Percentiles rank a stretch among this genome's conserved stretches.
Evolutionary conservation across 2,888 invertebrate genomes (phyloP).

Genomic region (Trissonchulus sp.): DNA sequence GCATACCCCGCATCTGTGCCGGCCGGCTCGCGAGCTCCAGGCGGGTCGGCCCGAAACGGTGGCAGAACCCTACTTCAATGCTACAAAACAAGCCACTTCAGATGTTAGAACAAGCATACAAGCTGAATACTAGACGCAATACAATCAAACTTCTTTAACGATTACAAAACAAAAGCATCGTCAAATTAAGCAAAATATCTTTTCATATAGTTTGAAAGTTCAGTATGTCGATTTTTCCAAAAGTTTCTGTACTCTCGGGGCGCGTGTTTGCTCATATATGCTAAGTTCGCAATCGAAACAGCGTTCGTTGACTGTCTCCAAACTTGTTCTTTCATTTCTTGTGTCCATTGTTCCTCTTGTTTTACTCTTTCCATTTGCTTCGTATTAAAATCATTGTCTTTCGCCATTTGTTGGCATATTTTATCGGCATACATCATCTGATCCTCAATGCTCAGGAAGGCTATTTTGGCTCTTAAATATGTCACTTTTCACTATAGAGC

Average conservation of each 20-base stretch:
- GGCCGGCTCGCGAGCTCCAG: no score
- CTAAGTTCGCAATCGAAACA: not conserved
- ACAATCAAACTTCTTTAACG: no score
- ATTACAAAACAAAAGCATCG: no score
- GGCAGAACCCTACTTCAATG: no score
- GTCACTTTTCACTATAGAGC: no score
- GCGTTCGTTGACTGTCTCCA: not conserved
- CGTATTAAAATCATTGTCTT: not conserved
- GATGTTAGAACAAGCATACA: no score
- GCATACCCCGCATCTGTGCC: no score
- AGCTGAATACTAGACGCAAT: no score
- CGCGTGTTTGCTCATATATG: not conserved
- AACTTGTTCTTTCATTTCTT: not conserved
- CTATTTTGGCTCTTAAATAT: not conserved
- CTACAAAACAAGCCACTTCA: no score
- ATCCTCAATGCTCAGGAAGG: not conserved
- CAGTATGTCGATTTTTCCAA: not conserved
- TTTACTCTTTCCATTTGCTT: not conserved
- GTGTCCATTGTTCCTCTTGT: not conserved
- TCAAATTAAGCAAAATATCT: slow-evolving; percentile 8
- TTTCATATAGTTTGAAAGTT: not conserved
- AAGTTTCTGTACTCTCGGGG: not conserved
- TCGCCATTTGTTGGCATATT: not conserved
- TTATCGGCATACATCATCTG: not conserved
- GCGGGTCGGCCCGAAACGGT: no score